Base-by-base conservation (phyloP, 2,888 invertebrate genomes). In the Ditula angustiorana region DNA sequence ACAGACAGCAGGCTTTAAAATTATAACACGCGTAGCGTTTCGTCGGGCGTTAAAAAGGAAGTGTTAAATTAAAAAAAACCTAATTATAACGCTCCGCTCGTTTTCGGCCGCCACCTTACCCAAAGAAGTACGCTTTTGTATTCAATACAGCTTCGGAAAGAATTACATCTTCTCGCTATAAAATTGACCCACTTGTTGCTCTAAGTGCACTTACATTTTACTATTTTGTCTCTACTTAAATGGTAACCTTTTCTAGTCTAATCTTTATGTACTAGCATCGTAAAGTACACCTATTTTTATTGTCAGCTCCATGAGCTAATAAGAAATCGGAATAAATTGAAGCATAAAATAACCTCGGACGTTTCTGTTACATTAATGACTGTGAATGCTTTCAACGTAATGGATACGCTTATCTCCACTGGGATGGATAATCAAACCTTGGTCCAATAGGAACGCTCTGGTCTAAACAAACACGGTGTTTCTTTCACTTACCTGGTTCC, bases 181-280 rank as follows among this genome's bases (percentile, higher is more conserved):
- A 64, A 64, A 59, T 64, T 46, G 58, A 47, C 59, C 64, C 44
- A 64, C 64, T 64, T 64, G 64, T 64, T 64, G 64, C 64, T 64
- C 2, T 64, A 64, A 64, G 59, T 64, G 64, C 64, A 64, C 64
- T 64, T 53, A 53, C 58, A 64, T 64, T 46, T 59, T 46, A 58
- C 53, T 59, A 64, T 53, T 53, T 52, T 53, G 53, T 47, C 47
- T 55, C 21, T 23, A 21, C 16, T 13, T 64, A 53, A 64, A 53
- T 33, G 28, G 28, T 21, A 21, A 21, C 11, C 19, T 37, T 50
- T 57, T 23, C 49, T 44, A 16, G 41, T 24, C 33, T 33, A 30
- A 44, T 16, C 52, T 61, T 55, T 62, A 49, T 28, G 11, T 11
- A 50, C 41, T 55, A 21, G 37, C 41, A 33, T 57, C 62, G 62